Percentiles rank a stretch among this genome's conserved stretches.
Conservation (phyloP, 2,797 vertebrate species). For the Gymnocypris eckloni region DNA sequence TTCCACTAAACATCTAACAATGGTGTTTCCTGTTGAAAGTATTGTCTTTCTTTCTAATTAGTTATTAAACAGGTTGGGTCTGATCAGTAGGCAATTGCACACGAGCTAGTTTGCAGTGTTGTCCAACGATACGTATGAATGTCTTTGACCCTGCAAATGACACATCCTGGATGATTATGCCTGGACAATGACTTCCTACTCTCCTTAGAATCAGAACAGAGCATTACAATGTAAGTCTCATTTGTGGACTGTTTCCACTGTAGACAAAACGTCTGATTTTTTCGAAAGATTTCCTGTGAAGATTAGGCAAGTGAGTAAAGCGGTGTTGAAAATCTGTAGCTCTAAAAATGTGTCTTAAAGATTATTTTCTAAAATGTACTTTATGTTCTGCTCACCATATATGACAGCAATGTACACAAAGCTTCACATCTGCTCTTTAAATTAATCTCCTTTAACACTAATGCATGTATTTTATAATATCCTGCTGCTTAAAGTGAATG, state of each 20-base stretch:
- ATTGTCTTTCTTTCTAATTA: background rate
- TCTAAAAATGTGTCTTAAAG: constrained; percentile 9
- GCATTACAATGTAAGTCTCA: constrained; percentile 4
- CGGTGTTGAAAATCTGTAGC: background rate
- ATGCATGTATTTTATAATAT: constrained; percentile 80
- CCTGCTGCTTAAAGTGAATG: constrained; percentile 80
- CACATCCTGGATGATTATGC: constrained; percentile 38
- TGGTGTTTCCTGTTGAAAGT: background rate
- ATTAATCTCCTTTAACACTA: constrained; percentile 49
- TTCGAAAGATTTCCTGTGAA: constrained; percentile 8
- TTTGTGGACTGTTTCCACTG: constrained; percentile 34
- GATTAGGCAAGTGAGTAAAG: constrained; percentile 1
- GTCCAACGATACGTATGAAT: background rate
- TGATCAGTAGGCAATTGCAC: background rate
- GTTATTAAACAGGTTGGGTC: constrained; percentile 61
- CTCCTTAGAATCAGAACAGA: constrained; percentile 29
- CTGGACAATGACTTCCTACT: constrained; percentile 35
- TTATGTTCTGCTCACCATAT: constrained; percentile 7
- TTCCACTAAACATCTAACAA: background rate
- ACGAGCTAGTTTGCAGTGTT: constrained; percentile 18
- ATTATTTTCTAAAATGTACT: background rate
- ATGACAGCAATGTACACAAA: constrained; percentile 24
- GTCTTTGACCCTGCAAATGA: constrained; percentile 38
- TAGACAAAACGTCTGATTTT: constrained; percentile 17
- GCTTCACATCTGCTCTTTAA: constrained; percentile 41